These are phyloP conservation scores for Augochlora pura DNA, from an alignment of 1,140 invertebrate species.

Conservation along the genomic window DNA sequence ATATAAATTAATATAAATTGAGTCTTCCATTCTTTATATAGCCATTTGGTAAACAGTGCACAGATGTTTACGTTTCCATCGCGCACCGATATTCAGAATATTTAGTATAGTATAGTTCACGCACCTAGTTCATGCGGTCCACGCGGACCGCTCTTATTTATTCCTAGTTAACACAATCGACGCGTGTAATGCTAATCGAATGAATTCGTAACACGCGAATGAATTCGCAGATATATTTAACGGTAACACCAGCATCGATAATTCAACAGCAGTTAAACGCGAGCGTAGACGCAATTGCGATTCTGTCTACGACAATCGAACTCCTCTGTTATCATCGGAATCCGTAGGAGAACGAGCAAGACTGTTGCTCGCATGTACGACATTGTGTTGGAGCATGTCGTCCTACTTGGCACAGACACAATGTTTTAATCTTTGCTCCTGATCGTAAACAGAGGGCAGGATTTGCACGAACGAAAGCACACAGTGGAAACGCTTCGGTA, in stretches of 20 bases:
- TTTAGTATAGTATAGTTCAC: too few relatives aligned
- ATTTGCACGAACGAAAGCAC: not conserved
- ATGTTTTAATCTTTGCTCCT: slow-evolving; percentile 34
- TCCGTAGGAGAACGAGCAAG: slow-evolving; percentile 51
- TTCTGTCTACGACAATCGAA: slow-evolving; percentile 35
- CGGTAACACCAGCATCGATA: not conserved
- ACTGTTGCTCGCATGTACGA: slow-evolving; percentile 56
- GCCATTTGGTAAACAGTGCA: too few relatives aligned
- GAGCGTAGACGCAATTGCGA: not conserved
- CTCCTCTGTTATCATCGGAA: slow-evolving; percentile 42
- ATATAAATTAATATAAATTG: too few relatives aligned
- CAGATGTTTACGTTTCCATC: too few relatives aligned
- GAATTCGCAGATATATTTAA: not conserved
- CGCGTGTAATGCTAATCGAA: not conserved
- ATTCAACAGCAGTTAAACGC: not conserved
- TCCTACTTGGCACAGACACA: slow-evolving; percentile 46
- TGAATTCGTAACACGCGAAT: not conserved
- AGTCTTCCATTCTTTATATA: too few relatives aligned
- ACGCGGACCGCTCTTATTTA: not conserved
- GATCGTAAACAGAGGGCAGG: slow-evolving; percentile 36
- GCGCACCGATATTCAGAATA: too few relatives aligned
- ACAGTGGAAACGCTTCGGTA: not conserved
- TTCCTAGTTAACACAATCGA: not conserved
- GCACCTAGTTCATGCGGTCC: too few relatives aligned
- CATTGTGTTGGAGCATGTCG: slow-evolving; percentile 29